A percentile compares a stretch with the other conserved stretches of the same genome.
Conservation (phyloP, 2,888 invertebrate species). For the Archips xylosteana region DNA sequence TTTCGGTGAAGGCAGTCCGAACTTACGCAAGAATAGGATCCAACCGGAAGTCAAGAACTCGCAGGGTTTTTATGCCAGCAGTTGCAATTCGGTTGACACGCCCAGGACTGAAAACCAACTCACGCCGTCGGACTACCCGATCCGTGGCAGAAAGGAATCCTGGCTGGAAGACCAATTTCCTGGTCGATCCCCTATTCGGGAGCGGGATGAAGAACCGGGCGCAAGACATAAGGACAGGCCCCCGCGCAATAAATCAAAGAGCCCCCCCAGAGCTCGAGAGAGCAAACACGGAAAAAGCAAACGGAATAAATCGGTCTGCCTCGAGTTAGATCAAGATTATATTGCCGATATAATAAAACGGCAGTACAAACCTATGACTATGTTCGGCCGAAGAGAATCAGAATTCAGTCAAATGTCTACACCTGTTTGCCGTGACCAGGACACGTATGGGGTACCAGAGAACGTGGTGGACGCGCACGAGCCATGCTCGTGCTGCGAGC, state of each 20-base stretch:
- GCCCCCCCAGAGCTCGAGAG: slow-evolving; percentile 43
- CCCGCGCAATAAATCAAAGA: slow-evolving; percentile 38
- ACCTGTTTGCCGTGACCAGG: slow-evolving; percentile 74
- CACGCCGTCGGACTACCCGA: background rate
- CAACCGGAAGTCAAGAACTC: background rate
- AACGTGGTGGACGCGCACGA: slow-evolving; percentile 59
- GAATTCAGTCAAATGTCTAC: slow-evolving; percentile 73
- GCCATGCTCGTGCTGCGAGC: slow-evolving; percentile 67
- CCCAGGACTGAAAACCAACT: background rate
- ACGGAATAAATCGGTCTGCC: slow-evolving; percentile 47
- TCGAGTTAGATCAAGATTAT: slow-evolving; percentile 60
- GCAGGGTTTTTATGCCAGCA: slow-evolving; percentile 5
- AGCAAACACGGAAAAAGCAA: slow-evolving; percentile 50
- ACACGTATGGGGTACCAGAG: slow-evolving; percentile 54
- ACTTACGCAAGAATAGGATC: slow-evolving; percentile 34
- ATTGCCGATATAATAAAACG: slow-evolving; percentile 73
- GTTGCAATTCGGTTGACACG: slow-evolving; percentile 5
- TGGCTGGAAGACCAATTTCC: background rate
- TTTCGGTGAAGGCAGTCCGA: slow-evolving; percentile 43
- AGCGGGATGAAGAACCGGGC: slow-evolving; percentile 2
- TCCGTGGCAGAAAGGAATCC: background rate
- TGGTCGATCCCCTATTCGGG: background rate
- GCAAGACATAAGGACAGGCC: slow-evolving; percentile 51
- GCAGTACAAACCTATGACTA: slow-evolving; percentile 72
- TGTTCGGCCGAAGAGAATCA: slow-evolving; percentile 67